Conservation (phyloP, 2,797 vertebrate genomes). For the Columba guinea region DNA sequence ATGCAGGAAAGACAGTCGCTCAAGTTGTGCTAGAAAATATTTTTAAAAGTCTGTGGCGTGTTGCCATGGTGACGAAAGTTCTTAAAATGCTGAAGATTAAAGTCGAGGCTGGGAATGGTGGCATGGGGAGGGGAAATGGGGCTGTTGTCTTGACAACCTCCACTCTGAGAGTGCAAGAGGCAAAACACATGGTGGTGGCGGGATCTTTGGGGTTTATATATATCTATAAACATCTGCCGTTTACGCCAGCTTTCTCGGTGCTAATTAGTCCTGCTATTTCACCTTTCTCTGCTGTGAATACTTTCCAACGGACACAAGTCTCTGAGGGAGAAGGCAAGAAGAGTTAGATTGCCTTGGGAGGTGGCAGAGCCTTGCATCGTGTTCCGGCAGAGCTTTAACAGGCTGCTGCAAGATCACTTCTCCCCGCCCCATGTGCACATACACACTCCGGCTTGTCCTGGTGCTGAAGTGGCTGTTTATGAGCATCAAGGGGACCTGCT, state of each 20-base stretch:
- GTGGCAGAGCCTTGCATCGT: background rate
- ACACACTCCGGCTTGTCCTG: background rate
- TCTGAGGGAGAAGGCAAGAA: background rate
- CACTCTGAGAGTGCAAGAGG: constrained; percentile 21
- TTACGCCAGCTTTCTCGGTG: background rate
- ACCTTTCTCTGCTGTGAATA: constrained; percentile 40
- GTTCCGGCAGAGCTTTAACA: background rate
- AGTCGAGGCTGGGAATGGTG: constrained; percentile 42
- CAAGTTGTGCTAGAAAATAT: constrained; percentile 44
- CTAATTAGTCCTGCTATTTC: constrained; percentile 51
- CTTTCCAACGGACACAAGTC: background rate
- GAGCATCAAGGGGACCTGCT: background rate
- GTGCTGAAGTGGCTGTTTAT: background rate
- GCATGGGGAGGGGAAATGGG: constrained; percentile 38
- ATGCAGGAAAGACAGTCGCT: background rate
- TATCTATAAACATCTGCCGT: constrained; percentile 40
- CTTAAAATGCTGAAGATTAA: constrained; percentile 47
- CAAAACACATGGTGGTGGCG: constrained; percentile 25
- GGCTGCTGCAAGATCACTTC: background rate
- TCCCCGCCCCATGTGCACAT: background rate
- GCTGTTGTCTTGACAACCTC: constrained; percentile 45
- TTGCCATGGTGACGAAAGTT: constrained; percentile 66
- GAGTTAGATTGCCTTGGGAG: background rate
- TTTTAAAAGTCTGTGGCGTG: constrained; percentile 44
- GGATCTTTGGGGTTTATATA: constrained; percentile 44